Base-by-base conservation (phyloP, 2,113 vertebrate genomes). In the Proteles cristata region DNA sequence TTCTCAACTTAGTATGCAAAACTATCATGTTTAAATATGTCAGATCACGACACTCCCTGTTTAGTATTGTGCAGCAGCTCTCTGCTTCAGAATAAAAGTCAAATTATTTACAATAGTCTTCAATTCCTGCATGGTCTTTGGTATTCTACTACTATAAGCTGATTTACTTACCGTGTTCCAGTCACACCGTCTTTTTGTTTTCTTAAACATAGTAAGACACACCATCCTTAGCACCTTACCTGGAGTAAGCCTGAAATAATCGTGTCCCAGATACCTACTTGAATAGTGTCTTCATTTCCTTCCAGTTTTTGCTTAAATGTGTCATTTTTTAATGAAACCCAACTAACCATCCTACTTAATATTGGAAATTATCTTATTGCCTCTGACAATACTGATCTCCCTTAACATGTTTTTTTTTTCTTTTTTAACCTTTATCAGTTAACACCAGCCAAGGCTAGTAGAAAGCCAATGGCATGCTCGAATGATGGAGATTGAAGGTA, bases 311-410 rank as follows among this genome's bases (percentile, higher is more conserved):
- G 23, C 9, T 55, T 48, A 87, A 66, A 80, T 33, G 10, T 94
- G 50, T 93, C 39, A 69, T 88, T 90, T 88, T 87, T 61, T 26
- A 86, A 65, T 69, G 50, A 94, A 95, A 80, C 23, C 5, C 43
- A 69, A 53, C 48, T 86, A 66, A 55, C 11, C 43, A 77, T 28
- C 69, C 33, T 35, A 50, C 31, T 85, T 50, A 94, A 55, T 79
- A 69, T 15, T 80, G n/a, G 33, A 82, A 94, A 65, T 74, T 74
- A 63, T 31, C 79, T 11, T 15, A 35, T 83, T 35, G 45, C n/a
- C 77, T 85, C 73, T 45, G 45, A 55, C 10, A 65, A 68, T 68
- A 39, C 16, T 77, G 69, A 77, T 48, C 11, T 48, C 35, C 11
- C 58, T 66, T 45, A 77, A 25, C 28, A 45, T 35, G 23, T 58